Base-by-base conservation (phyloP, 2,797 vertebrate genomes). In the Premnoplex brunnescens region DNA sequence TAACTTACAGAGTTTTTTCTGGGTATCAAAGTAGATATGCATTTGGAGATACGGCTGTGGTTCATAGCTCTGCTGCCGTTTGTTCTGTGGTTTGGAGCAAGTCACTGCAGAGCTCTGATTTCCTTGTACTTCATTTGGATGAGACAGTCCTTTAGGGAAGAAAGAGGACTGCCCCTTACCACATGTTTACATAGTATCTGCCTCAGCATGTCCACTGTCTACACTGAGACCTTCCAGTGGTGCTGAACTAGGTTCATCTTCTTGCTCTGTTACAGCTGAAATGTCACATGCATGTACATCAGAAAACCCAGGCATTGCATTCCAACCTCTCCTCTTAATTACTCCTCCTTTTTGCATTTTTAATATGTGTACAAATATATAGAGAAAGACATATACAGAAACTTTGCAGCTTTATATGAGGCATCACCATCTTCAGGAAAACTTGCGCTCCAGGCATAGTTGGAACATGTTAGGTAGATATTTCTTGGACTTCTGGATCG, bases 231-330 rank as follows among this genome's bases (percentile, higher is more conserved):
- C 36, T 69, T 95, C 41, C 39, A 48, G 56, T 74, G 44, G 27
- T 77, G 60, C 78, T 76, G 62, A 48, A 44, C 6, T 18, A 49
- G 43, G 24, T 37, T 76, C 26, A 12, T 71, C 72, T 80, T n/a
- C 43, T 24, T 62, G 27, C 39, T 83, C 46, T 12, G 0, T 64
- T 79, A 67, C 8, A 20, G 30, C 52, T 54, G 69, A 79, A 43
- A 32, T 78, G 41, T 62, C 64, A 28, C 21, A 3, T 27, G 44
- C 5, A 4, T 2, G 0, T 39, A 36, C 0, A 0, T 54, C 68
- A 75, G 60, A 74, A 89, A 75, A 26, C 20, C 9, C 3, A 4
- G 81, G 24, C 26, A 17, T 1, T 59, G 41, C 22, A 6, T 66
- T 72, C 48, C 71, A 69, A 34, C 14, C 51, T 71, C 37, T 4